phyloP scores from a whole-genome alignment of 2,888 invertebrate species.

The Drosophila mettleri region DNA sequence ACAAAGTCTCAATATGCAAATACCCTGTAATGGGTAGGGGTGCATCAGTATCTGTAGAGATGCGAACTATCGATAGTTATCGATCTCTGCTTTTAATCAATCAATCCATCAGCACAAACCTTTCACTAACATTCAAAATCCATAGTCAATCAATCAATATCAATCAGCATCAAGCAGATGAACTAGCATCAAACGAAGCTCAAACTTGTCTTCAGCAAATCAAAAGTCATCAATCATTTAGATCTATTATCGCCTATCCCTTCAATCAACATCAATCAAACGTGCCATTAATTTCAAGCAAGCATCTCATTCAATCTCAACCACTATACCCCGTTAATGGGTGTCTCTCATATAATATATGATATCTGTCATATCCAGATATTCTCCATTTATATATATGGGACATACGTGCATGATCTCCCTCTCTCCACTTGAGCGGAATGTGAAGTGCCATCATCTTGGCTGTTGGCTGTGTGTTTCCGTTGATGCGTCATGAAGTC shows the following conservation, averaged over 20 bases:
- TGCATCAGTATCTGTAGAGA: neutral
- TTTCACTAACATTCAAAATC: no score
- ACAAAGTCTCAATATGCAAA: neutral
- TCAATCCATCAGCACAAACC: neutral
- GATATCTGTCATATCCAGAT: neutral
- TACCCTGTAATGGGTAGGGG: neutral
- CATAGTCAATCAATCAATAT: neutral
- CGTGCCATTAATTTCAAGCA: no score
- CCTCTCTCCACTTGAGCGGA: slow-evolving; percentile 9
- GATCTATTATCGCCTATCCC: neutral
- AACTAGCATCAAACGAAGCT: neutral
- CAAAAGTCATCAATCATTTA: neutral
- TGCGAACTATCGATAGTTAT: neutral
- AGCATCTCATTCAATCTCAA: neutral
- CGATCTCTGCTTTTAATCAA: neutral
- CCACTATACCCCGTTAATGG: neutral
- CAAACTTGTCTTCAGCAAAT: no score
- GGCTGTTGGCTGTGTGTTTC: slow-evolving; percentile 5
- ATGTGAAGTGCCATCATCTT: slow-evolving; percentile 51
- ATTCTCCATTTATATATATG: neutral
- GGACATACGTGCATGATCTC: neutral
- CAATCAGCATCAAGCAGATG: neutral
- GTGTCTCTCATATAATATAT: neutral
- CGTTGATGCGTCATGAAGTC: slow-evolving; percentile 56
- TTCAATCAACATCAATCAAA: neutral